These are phyloP conservation scores for Margarornis squamiger DNA, from an alignment of 2,797 vertebrate genomes.

Conservation along the genomic window DNA sequence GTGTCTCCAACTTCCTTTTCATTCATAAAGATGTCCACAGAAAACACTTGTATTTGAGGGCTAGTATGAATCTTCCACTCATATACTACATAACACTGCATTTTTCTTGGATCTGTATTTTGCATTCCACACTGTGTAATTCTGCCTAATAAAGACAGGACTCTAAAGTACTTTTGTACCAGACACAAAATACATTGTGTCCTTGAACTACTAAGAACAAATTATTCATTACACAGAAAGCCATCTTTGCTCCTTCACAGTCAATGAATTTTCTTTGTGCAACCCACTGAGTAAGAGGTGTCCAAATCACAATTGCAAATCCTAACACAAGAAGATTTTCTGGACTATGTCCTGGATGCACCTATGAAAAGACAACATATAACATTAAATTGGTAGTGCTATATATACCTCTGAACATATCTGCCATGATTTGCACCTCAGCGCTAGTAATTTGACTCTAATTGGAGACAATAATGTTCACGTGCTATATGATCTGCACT, in stretches of 20 bases:
- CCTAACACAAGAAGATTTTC: neutral
- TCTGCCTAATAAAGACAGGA: neutral
- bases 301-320: neutral
- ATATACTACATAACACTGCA: neutral
- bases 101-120: neutral
- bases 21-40: neutral
- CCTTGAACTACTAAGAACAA: neutral
- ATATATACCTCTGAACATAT: neutral
- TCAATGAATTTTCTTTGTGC: neutral
- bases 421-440: neutral
- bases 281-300: neutral
- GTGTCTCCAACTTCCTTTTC: neutral
- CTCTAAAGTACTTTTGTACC: neutral
- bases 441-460: neutral
- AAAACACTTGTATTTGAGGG: neutral
- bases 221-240: neutral
- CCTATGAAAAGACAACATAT: neutral
- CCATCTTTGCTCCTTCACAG: neutral
- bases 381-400: neutral
- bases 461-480: fast-evolving
- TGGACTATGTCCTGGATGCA: neutral
- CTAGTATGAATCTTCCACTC: neutral
- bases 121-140: neutral
- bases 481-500: neutral
- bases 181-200: neutral